Conservation (phyloP, 2,113 vertebrate species). For the Eurystomus gularis region DNA sequence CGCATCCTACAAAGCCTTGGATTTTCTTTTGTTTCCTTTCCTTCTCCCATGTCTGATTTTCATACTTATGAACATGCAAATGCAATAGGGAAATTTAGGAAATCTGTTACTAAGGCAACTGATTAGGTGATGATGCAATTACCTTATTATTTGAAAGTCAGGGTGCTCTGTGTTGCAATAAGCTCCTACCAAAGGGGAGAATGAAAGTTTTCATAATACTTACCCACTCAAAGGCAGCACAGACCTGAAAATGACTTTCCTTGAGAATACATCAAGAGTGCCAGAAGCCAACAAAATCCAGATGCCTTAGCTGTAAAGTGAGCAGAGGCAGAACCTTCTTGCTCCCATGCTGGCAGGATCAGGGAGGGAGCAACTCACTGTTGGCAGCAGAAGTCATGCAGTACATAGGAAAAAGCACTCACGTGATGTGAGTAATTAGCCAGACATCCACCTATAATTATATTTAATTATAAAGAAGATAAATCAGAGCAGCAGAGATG, state of each 20-base stretch:
- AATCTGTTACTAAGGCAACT: conserved; percentile 77
- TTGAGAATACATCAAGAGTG: neutral
- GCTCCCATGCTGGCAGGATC: neutral
- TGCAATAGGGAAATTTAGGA: conserved; percentile 65
- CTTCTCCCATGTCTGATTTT: conserved; percentile 41
- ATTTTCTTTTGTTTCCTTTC: conserved; percentile 17
- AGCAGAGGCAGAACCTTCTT: neutral
- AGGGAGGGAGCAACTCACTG: neutral
- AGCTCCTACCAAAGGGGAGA: conserved; percentile 20
- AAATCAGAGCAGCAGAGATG: neutral
- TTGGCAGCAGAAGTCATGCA: neutral
- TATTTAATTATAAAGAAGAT: neutral
- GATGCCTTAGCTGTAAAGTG: neutral
- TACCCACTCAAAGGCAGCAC: conserved; percentile 16
- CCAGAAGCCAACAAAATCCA: neutral
- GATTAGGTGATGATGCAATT: conserved; percentile 73
- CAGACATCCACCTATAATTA: neutral
- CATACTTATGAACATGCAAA: conserved; percentile 56
- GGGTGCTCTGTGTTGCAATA: conserved; percentile 12
- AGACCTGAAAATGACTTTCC: conserved; percentile 6
- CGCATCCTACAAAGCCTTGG: neutral
- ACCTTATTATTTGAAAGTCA: conserved; percentile 62
- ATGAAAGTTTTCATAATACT: conserved; percentile 15
- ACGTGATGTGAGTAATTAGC: neutral
- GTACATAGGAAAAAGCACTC: neutral